Percentiles rank a stretch among this genome's conserved stretches.
These are phyloP conservation scores for Mystacornis crossleyi DNA, from an alignment of 2,113 vertebrate species.

Conservation along the genomic window DNA sequence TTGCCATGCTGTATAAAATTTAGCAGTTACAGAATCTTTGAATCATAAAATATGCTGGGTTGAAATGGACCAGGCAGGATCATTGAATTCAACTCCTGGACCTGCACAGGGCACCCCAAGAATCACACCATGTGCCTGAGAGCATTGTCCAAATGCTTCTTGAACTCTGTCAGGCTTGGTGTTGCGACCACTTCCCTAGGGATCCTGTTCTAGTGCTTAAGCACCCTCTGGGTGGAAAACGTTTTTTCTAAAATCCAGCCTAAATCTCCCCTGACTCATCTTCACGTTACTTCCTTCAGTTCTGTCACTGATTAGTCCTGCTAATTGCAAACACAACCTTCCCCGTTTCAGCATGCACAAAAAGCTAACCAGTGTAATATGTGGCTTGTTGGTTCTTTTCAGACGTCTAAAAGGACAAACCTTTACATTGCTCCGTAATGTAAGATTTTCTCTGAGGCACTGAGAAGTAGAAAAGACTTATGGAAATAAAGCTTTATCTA, in stretches of 20 bases:
- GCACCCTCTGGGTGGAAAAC: not conserved
- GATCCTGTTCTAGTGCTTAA: accelerated
- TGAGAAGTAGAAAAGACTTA: slow-evolving; percentile 15
- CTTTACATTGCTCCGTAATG: slow-evolving; percentile 2
- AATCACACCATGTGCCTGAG: not conserved
- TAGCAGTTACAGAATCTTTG: not conserved
- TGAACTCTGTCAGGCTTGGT: not conserved
- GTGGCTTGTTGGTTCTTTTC: slow-evolving; percentile 7
- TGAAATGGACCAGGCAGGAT: not conserved
- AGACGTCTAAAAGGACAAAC: not conserved
- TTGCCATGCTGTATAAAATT: not conserved
- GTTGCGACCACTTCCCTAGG: not conserved
- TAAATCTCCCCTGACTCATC: not conserved
- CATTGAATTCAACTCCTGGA: not conserved
- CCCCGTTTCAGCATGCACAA: not conserved
- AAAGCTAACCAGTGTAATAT: not conserved
- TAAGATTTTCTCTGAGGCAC: not conserved
- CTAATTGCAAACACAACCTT: not conserved
- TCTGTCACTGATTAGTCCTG: not conserved
- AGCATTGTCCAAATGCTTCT: not conserved
- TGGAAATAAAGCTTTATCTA: slow-evolving; percentile 44
- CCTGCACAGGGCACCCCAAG: not conserved
- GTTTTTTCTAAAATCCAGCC: not conserved
- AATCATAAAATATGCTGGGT: not conserved
- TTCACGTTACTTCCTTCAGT: not conserved